A percentile compares a stretch with the other conserved stretches of the same genome.
Evolutionary conservation across 1,140 invertebrate genomes (phyloP).

Genomic region (Brachionus manjavacas): DNA sequence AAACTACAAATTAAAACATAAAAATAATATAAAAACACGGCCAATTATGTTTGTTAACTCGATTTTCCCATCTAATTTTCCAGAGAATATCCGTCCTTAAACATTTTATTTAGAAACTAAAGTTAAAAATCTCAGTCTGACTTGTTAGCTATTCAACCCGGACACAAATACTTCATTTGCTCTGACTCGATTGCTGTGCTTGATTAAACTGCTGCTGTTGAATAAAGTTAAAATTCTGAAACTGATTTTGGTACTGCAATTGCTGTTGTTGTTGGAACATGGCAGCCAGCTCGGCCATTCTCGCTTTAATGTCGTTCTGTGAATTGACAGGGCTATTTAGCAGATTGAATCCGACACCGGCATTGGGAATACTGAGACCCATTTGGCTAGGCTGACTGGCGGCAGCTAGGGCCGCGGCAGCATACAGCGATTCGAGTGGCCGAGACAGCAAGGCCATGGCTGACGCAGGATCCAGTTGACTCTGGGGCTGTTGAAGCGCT

Average conservation of each 20-base stretch:
- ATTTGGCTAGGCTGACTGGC: not conserved
- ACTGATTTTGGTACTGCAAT: conserved; percentile 9
- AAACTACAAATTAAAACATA: conserved; percentile 3
- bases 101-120: not conserved
- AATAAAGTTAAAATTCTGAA: conserved; percentile 27
- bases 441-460: conserved; percentile 3
- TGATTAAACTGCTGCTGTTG: conserved; percentile 29
- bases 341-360: conserved; percentile 1
- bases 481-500: not conserved
- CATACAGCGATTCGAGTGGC: not conserved
- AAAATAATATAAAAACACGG: conserved; percentile 9
- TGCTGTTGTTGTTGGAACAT: conserved; percentile 20
- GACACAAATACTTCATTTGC: not conserved
- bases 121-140: conserved; percentile 7
- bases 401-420: conserved; percentile 1
- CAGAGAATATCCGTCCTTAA: not conserved
- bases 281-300: conserved; percentile 14
- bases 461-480: not conserved
- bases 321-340: not conserved
- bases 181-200: not conserved
- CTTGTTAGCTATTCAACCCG: not conserved
- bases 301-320: conserved; percentile 23
- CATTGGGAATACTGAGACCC: not conserved
- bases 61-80: not conserved
- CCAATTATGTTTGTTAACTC: not conserved